Evolutionary conservation across 2,113 vertebrate species (phyloP).

Genomic region (Raphicerus campestris): DNA sequence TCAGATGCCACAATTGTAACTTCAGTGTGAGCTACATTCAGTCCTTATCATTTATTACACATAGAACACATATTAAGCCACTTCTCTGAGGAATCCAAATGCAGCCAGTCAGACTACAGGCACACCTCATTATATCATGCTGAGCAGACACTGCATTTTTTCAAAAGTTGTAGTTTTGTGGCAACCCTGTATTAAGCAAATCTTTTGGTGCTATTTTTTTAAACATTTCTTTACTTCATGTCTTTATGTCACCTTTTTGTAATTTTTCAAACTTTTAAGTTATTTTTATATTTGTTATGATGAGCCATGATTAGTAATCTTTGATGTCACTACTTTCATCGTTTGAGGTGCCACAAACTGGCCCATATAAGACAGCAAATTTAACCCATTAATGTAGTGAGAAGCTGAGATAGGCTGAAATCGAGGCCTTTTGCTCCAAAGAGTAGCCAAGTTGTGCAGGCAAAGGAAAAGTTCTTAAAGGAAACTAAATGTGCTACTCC

Average conservation of each 20-base stretch:
- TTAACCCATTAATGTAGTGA: not conserved
- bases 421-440: not conserved
- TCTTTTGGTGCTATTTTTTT: not conserved
- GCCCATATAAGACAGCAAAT: not conserved
- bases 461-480: not conserved
- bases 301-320: not conserved
- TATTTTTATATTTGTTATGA: not conserved
- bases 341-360: not conserved
- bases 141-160: not conserved
- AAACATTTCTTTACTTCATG: not conserved
- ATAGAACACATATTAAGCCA: not conserved
- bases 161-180: not conserved
- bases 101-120: not conserved
- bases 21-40: not conserved
- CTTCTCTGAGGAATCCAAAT: slow-evolving; percentile 24
- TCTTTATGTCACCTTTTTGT: not conserved
- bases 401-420: not conserved
- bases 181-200: not conserved
- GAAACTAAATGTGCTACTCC: not conserved
- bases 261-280: not conserved
- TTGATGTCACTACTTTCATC: not conserved
- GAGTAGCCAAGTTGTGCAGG: not conserved
- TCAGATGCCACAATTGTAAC: not conserved
- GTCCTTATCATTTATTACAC: not conserved
- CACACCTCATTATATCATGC: not conserved